These are phyloP conservation scores for Xanthorhoe spadicearia DNA, from an alignment of 2,888 invertebrate species.

Conservation along the genomic window DNA sequence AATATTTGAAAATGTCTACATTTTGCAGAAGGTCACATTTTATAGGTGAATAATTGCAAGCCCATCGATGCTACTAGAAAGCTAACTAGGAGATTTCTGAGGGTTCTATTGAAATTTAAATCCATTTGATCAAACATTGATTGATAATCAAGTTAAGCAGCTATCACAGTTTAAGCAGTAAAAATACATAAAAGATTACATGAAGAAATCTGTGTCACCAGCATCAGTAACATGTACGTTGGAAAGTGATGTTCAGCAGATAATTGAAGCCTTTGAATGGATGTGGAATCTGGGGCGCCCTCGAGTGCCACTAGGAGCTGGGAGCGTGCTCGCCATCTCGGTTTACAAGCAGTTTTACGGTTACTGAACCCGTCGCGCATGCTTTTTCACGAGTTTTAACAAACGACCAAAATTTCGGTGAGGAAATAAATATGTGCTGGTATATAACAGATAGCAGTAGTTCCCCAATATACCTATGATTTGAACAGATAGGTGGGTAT, in stretches of 20 bases:
- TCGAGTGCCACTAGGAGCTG: constrained; percentile 52
- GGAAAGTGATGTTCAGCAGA: constrained; percentile 27
- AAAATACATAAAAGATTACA: no score
- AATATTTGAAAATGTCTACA: no score
- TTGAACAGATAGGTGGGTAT: neutral
- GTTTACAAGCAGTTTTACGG: constrained; percentile 53
- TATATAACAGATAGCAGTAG: no score
- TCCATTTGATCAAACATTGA: no score
- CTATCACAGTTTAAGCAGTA: no score
- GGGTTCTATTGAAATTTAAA: no score
- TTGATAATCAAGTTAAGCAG: no score
- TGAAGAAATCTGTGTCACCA: neutral
- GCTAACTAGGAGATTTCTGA: no score
- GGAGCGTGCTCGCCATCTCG: constrained; percentile 47
- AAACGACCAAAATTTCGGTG: neutral
- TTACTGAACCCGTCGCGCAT: constrained; percentile 67
- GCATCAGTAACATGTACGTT: neutral
- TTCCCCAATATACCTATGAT: neutral
- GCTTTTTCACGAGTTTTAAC: constrained; percentile 44
- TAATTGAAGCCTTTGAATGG: constrained; percentile 47
- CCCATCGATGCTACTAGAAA: no score
- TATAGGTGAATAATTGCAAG: no score
- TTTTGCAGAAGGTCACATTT: no score
- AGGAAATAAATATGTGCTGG: neutral
- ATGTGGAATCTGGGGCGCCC: constrained; percentile 56